These are phyloP conservation scores for Falco cherrug DNA, from an alignment of 2,797 vertebrate genomes.

Conservation along the genomic window DNA sequence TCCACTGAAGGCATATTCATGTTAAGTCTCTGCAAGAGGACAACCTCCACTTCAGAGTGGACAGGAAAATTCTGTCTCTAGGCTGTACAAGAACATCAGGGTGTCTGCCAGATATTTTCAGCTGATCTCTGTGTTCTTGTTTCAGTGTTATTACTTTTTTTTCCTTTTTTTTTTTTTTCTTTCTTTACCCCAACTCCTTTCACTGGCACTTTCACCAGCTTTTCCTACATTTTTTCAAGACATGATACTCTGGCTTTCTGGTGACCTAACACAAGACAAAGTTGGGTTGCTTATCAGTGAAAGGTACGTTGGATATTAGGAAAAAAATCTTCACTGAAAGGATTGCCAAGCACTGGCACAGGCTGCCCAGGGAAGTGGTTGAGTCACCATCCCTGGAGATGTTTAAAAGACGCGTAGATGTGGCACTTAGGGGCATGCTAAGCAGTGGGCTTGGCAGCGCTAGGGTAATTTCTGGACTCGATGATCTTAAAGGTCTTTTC, in stretches of 20 bases:
- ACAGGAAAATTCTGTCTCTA: background rate
- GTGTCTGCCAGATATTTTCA: conserved; percentile 8
- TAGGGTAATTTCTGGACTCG: no score
- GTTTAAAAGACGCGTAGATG: no score
- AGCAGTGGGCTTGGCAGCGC: no score
- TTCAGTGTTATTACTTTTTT: conserved; percentile 30
- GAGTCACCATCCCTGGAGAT: no score
- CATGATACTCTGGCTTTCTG: conserved; percentile 30
- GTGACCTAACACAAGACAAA: conserved; percentile 43
- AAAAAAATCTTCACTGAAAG: no score
- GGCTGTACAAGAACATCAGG: conserved; percentile 1
- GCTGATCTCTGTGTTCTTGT: conserved; percentile 5
- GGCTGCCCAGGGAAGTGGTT: no score
- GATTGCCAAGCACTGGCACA: no score
- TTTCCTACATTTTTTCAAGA: conserved; percentile 38
- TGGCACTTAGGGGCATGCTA: no score
- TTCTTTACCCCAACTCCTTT: background rate
- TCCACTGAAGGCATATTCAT: background rate
- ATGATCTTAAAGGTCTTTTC: no score
- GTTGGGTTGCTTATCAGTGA: conserved; percentile 63
- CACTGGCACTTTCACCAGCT: conserved; percentile 5
- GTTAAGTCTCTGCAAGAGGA: background rate
- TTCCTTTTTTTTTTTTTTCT: fast-evolving
- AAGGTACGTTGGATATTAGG: background rate
- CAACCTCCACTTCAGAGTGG: background rate